Percentiles rank a stretch among this genome's conserved stretches.
These are phyloP conservation scores for Argya squamiceps DNA, from an alignment of 2,797 vertebrate genomes.

Conservation along the genomic window DNA sequence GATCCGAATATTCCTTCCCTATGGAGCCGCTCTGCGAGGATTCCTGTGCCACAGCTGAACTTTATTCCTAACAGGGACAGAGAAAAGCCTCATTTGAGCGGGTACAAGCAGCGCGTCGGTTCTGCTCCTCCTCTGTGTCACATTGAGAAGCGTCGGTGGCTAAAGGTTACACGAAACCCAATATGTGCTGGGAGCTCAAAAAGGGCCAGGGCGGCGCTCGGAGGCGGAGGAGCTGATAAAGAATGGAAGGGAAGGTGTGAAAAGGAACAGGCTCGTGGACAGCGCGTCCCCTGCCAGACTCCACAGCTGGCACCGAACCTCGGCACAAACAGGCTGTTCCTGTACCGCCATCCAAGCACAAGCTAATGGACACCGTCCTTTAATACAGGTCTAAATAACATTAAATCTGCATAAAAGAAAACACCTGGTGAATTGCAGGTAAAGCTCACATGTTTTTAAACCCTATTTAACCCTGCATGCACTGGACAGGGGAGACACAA, in stretches of 20 bases:
- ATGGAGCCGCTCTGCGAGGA: slow-evolving; percentile 43
- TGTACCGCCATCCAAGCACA: not conserved
- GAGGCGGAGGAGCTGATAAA: not conserved
- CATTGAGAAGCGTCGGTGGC: not conserved
- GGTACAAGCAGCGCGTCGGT: not conserved
- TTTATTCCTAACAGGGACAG: not conserved
- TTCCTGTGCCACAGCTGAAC: not conserved
- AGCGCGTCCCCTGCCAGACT: not conserved
- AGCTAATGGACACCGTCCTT: not conserved
- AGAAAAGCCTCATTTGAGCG: not conserved
- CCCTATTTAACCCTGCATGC: not conserved
- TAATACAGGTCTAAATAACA: not conserved
- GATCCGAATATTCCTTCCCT: slow-evolving; percentile 67
- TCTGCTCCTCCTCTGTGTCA: not conserved
- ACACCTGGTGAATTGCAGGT: not conserved
- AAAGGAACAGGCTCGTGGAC: not conserved
- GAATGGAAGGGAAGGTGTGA: not conserved
- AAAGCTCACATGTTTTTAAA: not conserved
- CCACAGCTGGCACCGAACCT: not conserved
- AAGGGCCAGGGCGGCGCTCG: not conserved
- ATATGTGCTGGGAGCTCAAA: not conserved
- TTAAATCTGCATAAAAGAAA: not conserved
- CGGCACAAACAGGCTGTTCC: not conserved
- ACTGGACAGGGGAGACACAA: not conserved
- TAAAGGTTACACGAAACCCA: slow-evolving; percentile 29